phyloP scores from a whole-genome alignment of 2,797 vertebrate genomes.

The Lepus townsendii region DNA sequence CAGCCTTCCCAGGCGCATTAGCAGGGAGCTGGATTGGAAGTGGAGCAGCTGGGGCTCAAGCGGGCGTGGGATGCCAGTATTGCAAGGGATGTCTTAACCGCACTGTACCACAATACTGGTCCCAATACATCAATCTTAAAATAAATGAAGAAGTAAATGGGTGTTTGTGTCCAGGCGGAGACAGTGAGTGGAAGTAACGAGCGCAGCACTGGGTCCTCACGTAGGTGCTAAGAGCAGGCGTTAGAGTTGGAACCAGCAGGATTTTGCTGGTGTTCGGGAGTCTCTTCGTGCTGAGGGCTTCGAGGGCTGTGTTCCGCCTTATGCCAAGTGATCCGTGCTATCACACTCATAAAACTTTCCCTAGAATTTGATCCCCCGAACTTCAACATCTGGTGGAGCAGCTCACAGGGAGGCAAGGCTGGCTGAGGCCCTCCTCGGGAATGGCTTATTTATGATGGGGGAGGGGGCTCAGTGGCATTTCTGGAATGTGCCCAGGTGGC shows the following conservation, averaged over 20 bases:
- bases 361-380: constrained; percentile 27
- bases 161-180: neutral
- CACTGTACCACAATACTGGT: no score
- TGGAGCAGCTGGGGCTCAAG: no score
- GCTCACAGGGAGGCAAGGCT: neutral
- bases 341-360: constrained; percentile 31
- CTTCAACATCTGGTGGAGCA: constrained; percentile 22
- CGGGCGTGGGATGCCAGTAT: no score
- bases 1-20: no score
- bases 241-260: neutral
- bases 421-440: neutral
- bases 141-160: neutral
- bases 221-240: rapidly evolving
- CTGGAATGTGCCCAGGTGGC: neutral
- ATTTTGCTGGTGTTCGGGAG: no score
- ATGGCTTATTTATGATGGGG: neutral
- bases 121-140: no score
- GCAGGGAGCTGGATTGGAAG: no score
- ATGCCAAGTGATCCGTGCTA: neutral
- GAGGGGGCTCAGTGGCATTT: neutral
- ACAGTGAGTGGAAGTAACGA: rapidly evolving
- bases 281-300: neutral
- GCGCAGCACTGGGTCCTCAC: rapidly evolving
- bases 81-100: no score
- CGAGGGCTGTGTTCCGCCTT: no score